A percentile compares a stretch with the other conserved stretches of the same genome.
Conservation (phyloP, 2,888 invertebrate species). For the Lydus trimaculatus region DNA sequence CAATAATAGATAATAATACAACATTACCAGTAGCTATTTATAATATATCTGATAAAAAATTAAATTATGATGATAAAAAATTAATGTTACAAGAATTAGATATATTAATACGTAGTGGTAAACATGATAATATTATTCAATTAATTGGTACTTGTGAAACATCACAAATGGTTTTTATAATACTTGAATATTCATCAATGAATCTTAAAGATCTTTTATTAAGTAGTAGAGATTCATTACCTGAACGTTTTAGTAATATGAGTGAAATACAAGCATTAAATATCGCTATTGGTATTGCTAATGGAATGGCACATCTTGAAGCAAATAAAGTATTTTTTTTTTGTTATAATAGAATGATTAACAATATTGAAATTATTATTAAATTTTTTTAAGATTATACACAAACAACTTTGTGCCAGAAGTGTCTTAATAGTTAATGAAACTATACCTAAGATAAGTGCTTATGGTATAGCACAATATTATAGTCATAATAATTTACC, state of each 20-base stretch:
- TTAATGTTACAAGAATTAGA: constrained; percentile 75
- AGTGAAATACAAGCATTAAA: constrained; percentile 71
- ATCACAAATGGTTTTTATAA: constrained; percentile 75
- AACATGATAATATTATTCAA: constrained; percentile 75
- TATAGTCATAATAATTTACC: constrained; percentile 70
- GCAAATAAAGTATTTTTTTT: constrained; percentile 63
- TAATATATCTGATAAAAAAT: constrained; percentile 66
- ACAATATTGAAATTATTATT: not conserved
- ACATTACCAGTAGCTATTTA: constrained; percentile 69
- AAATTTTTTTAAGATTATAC: constrained; percentile 67
- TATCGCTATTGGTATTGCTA: constrained; percentile 71
- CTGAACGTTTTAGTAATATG: constrained; percentile 62
- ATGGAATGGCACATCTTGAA: constrained; percentile 76
- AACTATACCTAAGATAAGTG: constrained; percentile 74
- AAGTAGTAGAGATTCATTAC: constrained; percentile 66
- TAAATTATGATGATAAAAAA: constrained; percentile 60
- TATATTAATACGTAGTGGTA: constrained; percentile 71
- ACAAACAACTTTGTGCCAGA: constrained; percentile 75
- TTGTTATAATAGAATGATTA: no score
- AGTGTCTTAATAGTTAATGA: constrained; percentile 73
- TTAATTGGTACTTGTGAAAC: constrained; percentile 84
- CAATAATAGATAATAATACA: constrained; percentile 68
- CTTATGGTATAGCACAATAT: constrained; percentile 78
- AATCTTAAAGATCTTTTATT: constrained; percentile 76
- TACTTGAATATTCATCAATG: constrained; percentile 73